Conservation (phyloP, 1,140 invertebrate species). For the Acromyrmex echinatior region DNA sequence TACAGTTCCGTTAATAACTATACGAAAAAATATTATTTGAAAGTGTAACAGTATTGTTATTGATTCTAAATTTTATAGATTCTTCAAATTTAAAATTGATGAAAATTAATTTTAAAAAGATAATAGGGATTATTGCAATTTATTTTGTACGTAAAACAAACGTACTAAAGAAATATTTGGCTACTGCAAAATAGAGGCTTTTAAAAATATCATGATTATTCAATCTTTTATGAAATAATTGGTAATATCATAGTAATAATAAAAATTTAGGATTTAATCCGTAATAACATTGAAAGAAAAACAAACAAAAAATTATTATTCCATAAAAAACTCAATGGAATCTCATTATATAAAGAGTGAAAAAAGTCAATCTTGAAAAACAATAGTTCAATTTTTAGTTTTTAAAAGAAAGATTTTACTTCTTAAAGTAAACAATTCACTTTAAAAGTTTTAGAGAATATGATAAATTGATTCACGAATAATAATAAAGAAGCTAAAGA, state of each 20-base stretch:
- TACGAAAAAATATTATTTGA: background rate
- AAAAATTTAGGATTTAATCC: background rate
- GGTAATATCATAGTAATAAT: background rate
- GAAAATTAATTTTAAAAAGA: background rate
- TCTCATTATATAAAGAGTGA: no score
- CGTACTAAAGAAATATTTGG: background rate
- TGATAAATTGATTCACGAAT: background rate
- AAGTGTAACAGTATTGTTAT: background rate
- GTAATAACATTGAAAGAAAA: background rate
- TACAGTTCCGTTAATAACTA: background rate
- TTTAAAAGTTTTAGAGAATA: no score
- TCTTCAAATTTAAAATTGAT: background rate
- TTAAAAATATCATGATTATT: background rate
- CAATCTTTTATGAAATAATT: background rate
- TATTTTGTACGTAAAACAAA: background rate
- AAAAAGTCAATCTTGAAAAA: no score
- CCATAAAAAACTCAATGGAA: no score
- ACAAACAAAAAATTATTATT: no score
- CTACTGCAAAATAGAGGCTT: background rate
- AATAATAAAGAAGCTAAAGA: constrained; percentile 23
- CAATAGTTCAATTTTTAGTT: no score
- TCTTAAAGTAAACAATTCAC: no score
- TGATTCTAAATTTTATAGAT: background rate
- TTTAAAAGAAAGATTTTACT: no score
- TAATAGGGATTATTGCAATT: background rate